A percentile compares a stretch with the other conserved stretches of the same genome.
These are phyloP conservation scores for Corynorhinus townsendii DNA, from an alignment of 2,113 vertebrate species.

Conservation along the genomic window DNA sequence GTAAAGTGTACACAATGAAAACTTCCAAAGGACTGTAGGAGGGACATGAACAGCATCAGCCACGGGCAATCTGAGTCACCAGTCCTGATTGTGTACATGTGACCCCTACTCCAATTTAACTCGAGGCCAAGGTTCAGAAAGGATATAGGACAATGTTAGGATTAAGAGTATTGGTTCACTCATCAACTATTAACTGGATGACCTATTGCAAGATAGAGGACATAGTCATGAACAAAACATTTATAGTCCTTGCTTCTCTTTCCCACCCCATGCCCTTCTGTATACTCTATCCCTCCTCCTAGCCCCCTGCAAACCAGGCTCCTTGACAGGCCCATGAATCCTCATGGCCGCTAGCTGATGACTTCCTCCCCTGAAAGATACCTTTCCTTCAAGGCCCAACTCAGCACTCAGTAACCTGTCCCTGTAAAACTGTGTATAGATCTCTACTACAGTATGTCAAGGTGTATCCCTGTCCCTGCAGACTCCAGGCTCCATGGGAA, in stretches of 20 bases:
- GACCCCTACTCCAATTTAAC: background rate
- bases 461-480: background rate
- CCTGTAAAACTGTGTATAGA: background rate
- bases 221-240: background rate
- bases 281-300: background rate
- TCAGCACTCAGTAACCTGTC: background rate
- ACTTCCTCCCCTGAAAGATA: background rate
- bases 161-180: background rate
- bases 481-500: background rate
- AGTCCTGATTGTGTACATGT: background rate
- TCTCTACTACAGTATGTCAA: background rate
- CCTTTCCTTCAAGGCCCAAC: background rate
- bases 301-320: background rate
- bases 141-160: background rate
- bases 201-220: background rate
- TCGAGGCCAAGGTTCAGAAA: background rate
- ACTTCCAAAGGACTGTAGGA: background rate
- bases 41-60: too few species aligned
- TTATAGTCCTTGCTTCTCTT: background rate
- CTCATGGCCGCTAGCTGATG: background rate
- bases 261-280: background rate
- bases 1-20: background rate
- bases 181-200: background rate
- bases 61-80: background rate
- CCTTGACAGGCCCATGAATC: background rate